Evolutionary conservation across 2,113 vertebrate genomes (phyloP).

Genomic region (Pontoporia blainvillei): DNA sequence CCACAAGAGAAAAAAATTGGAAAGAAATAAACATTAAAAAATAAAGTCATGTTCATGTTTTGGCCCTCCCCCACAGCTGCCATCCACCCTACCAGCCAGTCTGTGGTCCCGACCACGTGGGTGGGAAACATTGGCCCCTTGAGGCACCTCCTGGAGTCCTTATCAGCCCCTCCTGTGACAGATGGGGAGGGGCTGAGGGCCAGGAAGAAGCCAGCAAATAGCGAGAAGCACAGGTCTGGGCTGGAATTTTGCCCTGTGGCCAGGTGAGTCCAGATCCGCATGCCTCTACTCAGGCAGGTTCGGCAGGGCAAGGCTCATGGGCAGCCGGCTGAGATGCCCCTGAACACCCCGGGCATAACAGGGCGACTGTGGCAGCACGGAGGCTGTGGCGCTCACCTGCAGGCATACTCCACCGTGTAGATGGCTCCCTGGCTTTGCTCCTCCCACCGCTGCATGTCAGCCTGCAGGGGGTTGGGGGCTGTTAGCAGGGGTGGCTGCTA

Average conservation of each 20-base stretch:
- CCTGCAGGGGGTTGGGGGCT: conserved; percentile 75
- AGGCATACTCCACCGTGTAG: conserved; percentile 96
- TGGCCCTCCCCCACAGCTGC: not conserved
- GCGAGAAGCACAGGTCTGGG: not conserved
- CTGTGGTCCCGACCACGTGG: not conserved
- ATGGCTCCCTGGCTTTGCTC: conserved; percentile 98
- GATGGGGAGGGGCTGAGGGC: not conserved
- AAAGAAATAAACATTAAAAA: not conserved
- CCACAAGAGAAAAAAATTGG: not conserved
- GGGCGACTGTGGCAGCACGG: rapidly evolving
- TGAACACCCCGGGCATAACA: not conserved
- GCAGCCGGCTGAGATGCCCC: not conserved
- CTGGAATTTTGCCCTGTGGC: not conserved
- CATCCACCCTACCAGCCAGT: not conserved
- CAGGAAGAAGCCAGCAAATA: not conserved
- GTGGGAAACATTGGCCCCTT: not conserved
- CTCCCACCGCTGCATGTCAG: conserved; percentile 98
- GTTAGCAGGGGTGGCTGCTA: not conserved
- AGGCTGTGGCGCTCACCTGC: conserved; percentile 84
- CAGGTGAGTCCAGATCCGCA: not conserved
- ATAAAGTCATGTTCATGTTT: not conserved
- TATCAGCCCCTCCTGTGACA: not conserved
- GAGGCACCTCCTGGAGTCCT: not conserved
- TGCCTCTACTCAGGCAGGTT: too few relatives aligned
- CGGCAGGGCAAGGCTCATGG: not conserved